phyloP scores from a whole-genome alignment of 2,888 invertebrate species.

The Polyommatus icarus region DNA sequence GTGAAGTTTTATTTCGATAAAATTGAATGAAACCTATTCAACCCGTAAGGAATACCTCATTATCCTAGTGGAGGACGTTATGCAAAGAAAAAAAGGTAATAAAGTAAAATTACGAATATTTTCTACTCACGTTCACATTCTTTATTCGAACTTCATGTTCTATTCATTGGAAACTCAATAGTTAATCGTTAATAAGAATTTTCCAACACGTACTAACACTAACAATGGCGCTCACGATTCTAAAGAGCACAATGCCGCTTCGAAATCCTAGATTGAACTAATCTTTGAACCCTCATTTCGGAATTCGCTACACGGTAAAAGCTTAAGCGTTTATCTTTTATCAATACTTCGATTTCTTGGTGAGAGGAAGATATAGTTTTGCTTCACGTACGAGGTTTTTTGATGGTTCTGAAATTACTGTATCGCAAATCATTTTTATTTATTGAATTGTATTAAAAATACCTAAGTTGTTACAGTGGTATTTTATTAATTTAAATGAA shows the following conservation, averaged over 20 bases:
- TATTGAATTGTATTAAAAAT: too few species aligned
- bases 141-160: slow-evolving; percentile 16
- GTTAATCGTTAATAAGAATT: slow-evolving; percentile 29
- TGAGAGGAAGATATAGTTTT: neutral
- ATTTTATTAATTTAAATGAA: too few species aligned
- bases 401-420: too few species aligned
- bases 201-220: slow-evolving; percentile 26
- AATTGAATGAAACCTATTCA: too few species aligned
- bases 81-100: neutral
- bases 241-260: slow-evolving; percentile 26
- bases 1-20: too few species aligned
- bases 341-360: neutral
- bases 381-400: neutral
- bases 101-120: neutral
- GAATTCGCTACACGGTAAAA: neutral
- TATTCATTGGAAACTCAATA: slow-evolving; percentile 30
- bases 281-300: slow-evolving; percentile 27
- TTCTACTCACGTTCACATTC: neutral
- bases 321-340: neutral
- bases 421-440: too few species aligned
- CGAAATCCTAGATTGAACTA: slow-evolving; percentile 26
- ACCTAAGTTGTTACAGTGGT: too few species aligned
- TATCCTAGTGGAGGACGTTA: neutral
- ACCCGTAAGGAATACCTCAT: neutral
- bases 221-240: slow-evolving; percentile 23